Evolutionary conservation across 64 coral and sea anemone genomes (phyloP).

Genomic region (Pocillopora damicornis): DNA sequence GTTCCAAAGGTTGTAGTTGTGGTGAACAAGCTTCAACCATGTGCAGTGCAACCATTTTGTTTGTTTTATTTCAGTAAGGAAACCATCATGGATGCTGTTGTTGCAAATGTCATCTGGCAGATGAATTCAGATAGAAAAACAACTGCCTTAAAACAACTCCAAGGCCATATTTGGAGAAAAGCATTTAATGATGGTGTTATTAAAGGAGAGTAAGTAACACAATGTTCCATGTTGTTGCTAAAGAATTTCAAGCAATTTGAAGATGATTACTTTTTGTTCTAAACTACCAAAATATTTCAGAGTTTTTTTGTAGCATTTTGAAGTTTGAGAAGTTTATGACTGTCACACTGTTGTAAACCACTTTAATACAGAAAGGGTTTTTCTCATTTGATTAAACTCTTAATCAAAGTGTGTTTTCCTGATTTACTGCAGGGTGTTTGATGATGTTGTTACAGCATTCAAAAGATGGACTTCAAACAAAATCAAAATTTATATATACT

Average conservation of each 20-base stretch:
- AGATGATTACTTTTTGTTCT: no score
- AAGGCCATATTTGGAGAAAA: conserved; percentile 85
- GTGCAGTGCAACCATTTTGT: background rate
- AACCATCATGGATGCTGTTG: conserved; percentile 46
- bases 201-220: conserved; percentile 72
- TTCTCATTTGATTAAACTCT: background rate
- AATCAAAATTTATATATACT: conserved; percentile 77
- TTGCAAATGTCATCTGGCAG: conserved; percentile 76
- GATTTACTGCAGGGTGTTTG: conserved; percentile 42
- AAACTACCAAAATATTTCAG: no score
- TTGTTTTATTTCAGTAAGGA: conserved; percentile 43
- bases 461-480: conserved; percentile 57
- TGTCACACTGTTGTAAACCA: no score
- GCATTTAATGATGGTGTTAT: conserved; percentile 68
- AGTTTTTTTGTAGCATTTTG: no score
- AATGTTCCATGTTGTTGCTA: background rate
- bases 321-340: no score
- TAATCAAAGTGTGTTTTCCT: no score
- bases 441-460: conserved; percentile 69
- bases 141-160: conserved; percentile 84
- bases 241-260: no score
- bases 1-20: no score
- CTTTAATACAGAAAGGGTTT: no score
- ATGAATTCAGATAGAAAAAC: conserved; percentile 73
- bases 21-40: background rate